Conservation (phyloP, 1,140 invertebrate genomes). For the Homarus americanus region DNA sequence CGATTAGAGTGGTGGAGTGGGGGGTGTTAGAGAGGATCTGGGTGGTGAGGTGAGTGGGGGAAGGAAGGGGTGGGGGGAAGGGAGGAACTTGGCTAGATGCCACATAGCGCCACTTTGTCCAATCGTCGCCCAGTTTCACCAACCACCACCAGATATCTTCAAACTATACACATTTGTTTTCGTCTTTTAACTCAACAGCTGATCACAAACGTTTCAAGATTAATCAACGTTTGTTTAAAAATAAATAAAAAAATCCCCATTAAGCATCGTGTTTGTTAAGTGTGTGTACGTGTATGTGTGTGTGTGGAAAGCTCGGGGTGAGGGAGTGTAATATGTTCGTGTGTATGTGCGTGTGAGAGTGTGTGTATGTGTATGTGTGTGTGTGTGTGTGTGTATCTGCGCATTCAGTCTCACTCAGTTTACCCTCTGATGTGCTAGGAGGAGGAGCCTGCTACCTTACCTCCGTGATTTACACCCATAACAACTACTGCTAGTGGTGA, state of each 20-base stretch:
- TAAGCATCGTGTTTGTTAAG: neutral
- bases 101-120: neutral
- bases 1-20: neutral
- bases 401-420: slow-evolving; percentile 27
- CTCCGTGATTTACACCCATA: too few relatives aligned
- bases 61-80: neutral
- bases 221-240: too few relatives aligned
- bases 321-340: slow-evolving; percentile 33
- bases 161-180: too few relatives aligned
- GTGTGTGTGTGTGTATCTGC: slow-evolving; percentile 31
- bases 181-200: too few relatives aligned
- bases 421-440: slow-evolving; percentile 13
- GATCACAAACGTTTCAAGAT: neutral
- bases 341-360: neutral
- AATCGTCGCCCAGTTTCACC: neutral
- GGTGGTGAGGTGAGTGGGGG: neutral
- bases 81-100: neutral
- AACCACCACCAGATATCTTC: neutral
- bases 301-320: neutral
- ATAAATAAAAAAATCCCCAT: too few relatives aligned
- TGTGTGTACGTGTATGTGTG: neutral
- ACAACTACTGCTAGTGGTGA: too few relatives aligned
- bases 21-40: neutral
- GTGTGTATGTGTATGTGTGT: slow-evolving; percentile 15
- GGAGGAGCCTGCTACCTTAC: too few relatives aligned